These are phyloP conservation scores for Campoletis sonorensis DNA, from an alignment of 1,140 invertebrate species.

Conservation along the genomic window DNA sequence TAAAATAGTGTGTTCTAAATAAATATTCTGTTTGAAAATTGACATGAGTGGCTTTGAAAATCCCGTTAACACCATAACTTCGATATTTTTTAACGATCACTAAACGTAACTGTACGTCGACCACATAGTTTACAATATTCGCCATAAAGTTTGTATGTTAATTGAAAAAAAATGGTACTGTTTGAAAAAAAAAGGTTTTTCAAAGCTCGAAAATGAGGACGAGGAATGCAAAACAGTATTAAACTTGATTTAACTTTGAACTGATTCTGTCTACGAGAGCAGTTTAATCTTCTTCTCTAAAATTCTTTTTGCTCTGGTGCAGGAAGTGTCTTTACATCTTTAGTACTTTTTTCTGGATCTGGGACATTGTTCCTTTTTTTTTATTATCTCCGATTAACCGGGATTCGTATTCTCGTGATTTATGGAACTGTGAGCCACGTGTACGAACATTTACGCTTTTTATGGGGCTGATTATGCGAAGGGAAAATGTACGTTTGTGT, in stretches of 20 bases:
- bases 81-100: too few relatives aligned
- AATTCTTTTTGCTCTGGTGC: neutral
- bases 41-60: too few relatives aligned
- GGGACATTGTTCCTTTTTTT: too few relatives aligned
- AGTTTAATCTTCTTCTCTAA: neutral
- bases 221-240: neutral
- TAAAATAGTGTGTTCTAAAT: too few relatives aligned
- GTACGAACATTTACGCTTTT: neutral
- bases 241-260: neutral
- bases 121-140: too few relatives aligned
- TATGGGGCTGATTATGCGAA: neutral
- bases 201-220: neutral
- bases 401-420: too few relatives aligned
- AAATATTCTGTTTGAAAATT: too few relatives aligned
- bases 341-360: slow-evolving; percentile 21
- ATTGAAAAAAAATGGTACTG: too few relatives aligned
- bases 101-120: too few relatives aligned
- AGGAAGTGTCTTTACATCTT: neutral
- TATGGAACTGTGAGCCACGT: neutral
- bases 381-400: neutral
- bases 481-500: slow-evolving; percentile 1
- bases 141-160: too few relatives aligned
- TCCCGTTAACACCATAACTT: too few relatives aligned
- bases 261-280: neutral
- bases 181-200: too few relatives aligned